Conservation (phyloP, 2,797 vertebrate species). For the Manis javanica region DNA sequence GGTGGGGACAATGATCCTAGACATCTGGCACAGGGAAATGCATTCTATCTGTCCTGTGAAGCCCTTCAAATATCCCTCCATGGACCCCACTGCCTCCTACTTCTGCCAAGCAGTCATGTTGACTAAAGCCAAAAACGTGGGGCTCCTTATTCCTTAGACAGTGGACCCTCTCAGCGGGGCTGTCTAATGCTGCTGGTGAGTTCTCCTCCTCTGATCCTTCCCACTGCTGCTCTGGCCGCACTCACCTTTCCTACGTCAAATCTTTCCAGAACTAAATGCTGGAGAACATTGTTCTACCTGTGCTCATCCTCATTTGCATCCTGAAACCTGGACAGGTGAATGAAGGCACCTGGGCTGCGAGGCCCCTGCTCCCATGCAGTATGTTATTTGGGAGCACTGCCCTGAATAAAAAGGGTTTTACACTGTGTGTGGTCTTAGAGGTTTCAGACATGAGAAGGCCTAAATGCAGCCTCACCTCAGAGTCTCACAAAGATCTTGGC, state of each 20-base stretch:
- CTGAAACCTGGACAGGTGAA: neutral
- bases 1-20: neutral
- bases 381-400: neutral
- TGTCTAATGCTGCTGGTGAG: neutral
- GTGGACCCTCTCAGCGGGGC: too few relatives aligned
- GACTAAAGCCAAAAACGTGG: neutral
- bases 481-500: too few relatives aligned
- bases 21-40: neutral
- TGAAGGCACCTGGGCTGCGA: neutral
- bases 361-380: too few relatives aligned
- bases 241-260: neutral
- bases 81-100: neutral
- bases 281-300: neutral
- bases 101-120: neutral
- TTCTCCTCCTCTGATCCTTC: neutral
- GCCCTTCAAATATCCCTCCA: neutral
- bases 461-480: rapidly evolving
- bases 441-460: neutral
- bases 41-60: neutral
- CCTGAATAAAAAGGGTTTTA: too few relatives aligned
- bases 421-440: too few relatives aligned
- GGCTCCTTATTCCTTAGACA: neutral
- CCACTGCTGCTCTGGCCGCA: neutral
- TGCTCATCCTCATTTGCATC: neutral
- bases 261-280: neutral